Evolutionary conservation across 2,888 invertebrate genomes (phyloP), one percentile per base, ranked within the genome.

Genomic region (Seira musarum): DNA sequence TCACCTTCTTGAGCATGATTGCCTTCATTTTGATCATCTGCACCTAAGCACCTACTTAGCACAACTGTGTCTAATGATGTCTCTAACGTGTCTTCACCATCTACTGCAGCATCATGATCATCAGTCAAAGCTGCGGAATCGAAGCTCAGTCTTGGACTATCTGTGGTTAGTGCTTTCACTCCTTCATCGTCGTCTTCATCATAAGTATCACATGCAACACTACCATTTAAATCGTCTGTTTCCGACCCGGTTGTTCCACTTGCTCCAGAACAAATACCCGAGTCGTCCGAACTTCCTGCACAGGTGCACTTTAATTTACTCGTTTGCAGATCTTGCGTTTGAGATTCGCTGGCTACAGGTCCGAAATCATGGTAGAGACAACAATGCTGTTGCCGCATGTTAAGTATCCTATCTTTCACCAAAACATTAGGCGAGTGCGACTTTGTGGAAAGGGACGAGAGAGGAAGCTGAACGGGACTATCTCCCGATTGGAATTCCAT

Each of bases 231-330:
- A 40, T 84, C 84, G 64, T 83, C 83, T 25, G 82, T 82, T 72
- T 83, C 84, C 17, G 83, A 83, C 24, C 79, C 82, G 0, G 83
- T 85, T 3, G 83, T 82, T 19, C 83, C 84, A 80, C 83, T 82
- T 8, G 84, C 82, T 61, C 84, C 84, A 0, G 83, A 85, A 71
- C 84, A 85, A 72, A 85, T 86, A 13, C 87, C 87, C n/a, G 86
- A 86, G 66, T 95, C 95, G 88, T 95, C 95, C 49, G 95, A 95
- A 60, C 94, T 94, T 17, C 92, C 80, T 1, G 84, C 76, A 80
- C 84, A 84, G 25, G 82, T 81, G 53, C 84, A 84, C 75, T 83
- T 84, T 49, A 84, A 71, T 57, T 74, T 77, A 17, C 63, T 70
- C 21, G 60, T 60, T 17, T 69, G 53, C 49, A 73, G 73, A 70